Conservation (phyloP, 2,113 vertebrate genomes). For the Pseudolaguvia tuberculata region DNA sequence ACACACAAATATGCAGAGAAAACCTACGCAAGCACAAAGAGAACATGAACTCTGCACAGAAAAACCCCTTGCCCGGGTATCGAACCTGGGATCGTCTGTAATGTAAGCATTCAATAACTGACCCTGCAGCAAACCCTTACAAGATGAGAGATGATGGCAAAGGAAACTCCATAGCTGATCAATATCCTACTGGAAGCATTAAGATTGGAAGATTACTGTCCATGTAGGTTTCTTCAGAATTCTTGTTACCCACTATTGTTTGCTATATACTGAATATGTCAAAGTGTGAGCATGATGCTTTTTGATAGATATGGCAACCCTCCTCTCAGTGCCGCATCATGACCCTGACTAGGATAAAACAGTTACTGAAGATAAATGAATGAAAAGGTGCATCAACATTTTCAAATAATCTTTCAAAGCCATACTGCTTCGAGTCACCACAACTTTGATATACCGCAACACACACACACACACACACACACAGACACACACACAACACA, state of each 20-base stretch:
- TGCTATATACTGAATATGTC: neutral
- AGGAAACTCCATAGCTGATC: too few relatives aligned
- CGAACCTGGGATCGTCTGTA: too few relatives aligned
- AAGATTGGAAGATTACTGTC: neutral
- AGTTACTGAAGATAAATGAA: neutral
- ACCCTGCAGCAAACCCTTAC: too few relatives aligned
- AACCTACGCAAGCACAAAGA: too few relatives aligned
- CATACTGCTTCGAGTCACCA: neutral
- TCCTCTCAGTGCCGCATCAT: neutral
- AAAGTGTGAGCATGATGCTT: neutral
- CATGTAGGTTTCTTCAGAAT: neutral
- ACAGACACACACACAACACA: neutral
- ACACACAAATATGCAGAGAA: too few relatives aligned
- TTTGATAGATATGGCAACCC: neutral
- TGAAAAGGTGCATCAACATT: neutral
- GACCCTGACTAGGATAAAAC: neutral
- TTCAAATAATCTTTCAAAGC: neutral
- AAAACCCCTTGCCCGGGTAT: too few relatives aligned
- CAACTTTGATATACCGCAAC: neutral
- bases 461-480: conserved; percentile 16
- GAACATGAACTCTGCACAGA: too few relatives aligned
- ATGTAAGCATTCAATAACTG: too few relatives aligned
- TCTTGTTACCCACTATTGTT: neutral
- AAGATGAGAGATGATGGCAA: too few relatives aligned
- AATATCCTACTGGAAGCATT: too few relatives aligned